Evolutionary conservation across 2,797 vertebrate species (phyloP).

Genomic region (Labroides dimidiatus): DNA sequence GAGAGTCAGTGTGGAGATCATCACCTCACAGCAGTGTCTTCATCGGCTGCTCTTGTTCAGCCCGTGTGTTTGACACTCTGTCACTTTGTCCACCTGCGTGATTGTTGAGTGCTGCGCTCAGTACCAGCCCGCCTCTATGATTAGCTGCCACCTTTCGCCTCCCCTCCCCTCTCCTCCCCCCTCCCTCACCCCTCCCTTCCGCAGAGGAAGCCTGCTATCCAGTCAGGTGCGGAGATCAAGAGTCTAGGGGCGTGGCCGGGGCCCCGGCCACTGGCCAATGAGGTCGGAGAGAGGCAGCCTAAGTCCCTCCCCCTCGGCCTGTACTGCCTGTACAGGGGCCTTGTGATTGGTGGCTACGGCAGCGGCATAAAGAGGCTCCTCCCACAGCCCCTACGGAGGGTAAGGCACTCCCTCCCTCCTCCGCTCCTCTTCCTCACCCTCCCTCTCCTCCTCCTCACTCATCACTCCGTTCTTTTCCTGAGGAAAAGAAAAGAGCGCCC

Average conservation of each 20-base stretch:
- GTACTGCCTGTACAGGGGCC: conserved; percentile 88
- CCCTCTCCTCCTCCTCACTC: conserved; percentile 30
- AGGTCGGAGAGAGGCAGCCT: conserved; percentile 80
- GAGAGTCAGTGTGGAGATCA: background rate
- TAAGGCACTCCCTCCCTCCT: conserved; percentile 83
- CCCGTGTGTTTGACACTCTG: conserved; percentile 14
- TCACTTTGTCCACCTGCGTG: conserved; percentile 16
- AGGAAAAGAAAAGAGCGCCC: conserved; percentile 61
- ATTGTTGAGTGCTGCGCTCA: conserved; percentile 29
- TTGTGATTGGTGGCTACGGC: conserved; percentile 85
- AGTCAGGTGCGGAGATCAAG: conserved; percentile 83
- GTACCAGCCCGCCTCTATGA: conserved; percentile 68
- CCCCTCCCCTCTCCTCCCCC: conserved; percentile 62
- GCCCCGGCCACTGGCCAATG: conserved; percentile 74
- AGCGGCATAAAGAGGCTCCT: conserved; percentile 86
- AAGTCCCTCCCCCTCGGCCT: conserved; percentile 86
- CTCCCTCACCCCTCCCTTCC: conserved; percentile 75
- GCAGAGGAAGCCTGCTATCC: conserved; percentile 86
- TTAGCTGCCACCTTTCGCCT: conserved; percentile 77
- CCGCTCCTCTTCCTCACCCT: conserved; percentile 39
- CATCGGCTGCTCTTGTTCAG: conserved; percentile 5
- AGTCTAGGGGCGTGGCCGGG: conserved; percentile 81
- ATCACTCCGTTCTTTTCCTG: conserved; percentile 64
- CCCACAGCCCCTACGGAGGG: conserved; percentile 85
- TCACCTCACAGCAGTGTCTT: background rate